Conservation (phyloP, 2,797 vertebrate genomes). For the Leuciscus waleckii region DNA sequence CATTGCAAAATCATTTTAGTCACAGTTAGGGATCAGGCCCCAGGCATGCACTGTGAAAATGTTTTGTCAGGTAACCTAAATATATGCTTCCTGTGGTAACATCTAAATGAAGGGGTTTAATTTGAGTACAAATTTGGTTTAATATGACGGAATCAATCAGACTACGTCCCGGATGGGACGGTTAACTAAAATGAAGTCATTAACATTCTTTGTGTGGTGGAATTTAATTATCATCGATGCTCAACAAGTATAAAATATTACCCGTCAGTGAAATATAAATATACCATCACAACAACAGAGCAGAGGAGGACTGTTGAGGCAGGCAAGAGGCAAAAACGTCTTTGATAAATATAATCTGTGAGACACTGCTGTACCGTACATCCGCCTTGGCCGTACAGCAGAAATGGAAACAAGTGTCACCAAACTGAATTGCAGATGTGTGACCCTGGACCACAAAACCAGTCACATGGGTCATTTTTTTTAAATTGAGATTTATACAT, state of each 20-base stretch:
- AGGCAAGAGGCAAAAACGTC: background rate
- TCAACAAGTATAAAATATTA: background rate
- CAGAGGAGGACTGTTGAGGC: background rate
- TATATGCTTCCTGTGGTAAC: conserved; percentile 1
- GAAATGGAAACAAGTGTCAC: too few relatives aligned
- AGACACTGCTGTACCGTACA: too few relatives aligned
- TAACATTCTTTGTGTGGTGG: background rate
- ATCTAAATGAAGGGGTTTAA: background rate
- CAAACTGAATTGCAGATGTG: too few relatives aligned
- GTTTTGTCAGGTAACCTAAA: conserved; percentile 11
- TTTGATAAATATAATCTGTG: background rate
- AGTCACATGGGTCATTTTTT: too few relatives aligned
- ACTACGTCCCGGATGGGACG: background rate
- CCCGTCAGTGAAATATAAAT: background rate
- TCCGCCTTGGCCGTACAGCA: too few relatives aligned
- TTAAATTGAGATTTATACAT: too few relatives aligned
- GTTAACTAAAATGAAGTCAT: background rate
- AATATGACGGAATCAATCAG: background rate
- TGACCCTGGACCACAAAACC: too few relatives aligned
- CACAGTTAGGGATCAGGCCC: conserved; percentile 30
- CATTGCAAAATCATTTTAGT: conserved; percentile 7
- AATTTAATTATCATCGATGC: background rate
- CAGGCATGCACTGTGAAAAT: background rate
- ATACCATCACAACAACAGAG: background rate
- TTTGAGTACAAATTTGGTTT: background rate